phyloP scores from a whole-genome alignment of 2,797 vertebrate species.

The Glossophaga mutica region DNA sequence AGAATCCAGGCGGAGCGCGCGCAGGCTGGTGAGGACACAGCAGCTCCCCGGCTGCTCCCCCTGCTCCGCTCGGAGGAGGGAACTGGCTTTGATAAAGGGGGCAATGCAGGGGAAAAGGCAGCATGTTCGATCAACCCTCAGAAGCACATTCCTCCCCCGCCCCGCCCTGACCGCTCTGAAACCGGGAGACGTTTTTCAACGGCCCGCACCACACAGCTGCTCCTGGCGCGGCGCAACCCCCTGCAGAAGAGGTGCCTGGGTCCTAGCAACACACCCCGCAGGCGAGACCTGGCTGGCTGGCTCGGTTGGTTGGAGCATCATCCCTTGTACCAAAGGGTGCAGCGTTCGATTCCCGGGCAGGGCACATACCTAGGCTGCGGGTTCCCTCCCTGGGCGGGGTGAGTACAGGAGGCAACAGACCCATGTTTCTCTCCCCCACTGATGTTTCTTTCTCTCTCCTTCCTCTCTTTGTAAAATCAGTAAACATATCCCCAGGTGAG shows the following conservation, averaged over 20 bases:
- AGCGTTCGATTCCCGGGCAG: no score
- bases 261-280: background rate
- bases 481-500: no score
- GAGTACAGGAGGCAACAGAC: no score
- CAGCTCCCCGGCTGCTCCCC: background rate
- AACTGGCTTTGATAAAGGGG: background rate
- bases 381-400: no score
- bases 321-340: no score
- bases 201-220: background rate
- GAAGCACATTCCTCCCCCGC: background rate
- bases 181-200: background rate
- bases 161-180: background rate
- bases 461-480: no score
- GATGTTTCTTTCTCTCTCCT: no score
- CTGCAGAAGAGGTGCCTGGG: background rate
- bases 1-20: background rate
- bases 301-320: no score
- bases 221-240: background rate
- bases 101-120: background rate
- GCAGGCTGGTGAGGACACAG: background rate
- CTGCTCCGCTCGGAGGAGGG: background rate
- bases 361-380: no score
- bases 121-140: background rate
- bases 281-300: no score
- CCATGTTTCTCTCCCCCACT: no score